Base-by-base conservation (phyloP, 2,113 vertebrate species). In the Hucho hucho region DNA sequence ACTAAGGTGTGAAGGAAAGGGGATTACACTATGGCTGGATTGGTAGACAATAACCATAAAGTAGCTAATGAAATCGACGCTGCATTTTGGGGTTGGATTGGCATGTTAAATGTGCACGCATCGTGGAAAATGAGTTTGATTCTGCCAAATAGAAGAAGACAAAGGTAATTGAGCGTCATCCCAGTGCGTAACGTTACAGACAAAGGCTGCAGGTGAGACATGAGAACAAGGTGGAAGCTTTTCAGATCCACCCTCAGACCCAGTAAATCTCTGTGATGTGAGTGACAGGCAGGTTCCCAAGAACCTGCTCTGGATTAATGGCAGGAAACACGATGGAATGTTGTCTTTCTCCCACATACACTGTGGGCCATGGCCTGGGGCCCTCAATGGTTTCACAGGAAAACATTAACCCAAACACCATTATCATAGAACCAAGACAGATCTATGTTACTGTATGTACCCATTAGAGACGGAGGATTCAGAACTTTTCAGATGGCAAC, bases 321-420 rank as follows among this genome's bases (percentile, higher is more conserved):
- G 64, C 22, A 65, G 64, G 64, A 65, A 28, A 26, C 64, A 24
- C n/a, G 24, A 25, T 65, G 64, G 64, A 65, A 65, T 65, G 64
- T 65, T 65, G 64, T 65, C 64, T 65, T 65, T 65, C 64, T 65
- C 25, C 24, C 25, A 65, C 64, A 29, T 65, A 29, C 9, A n/a
- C 59, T 63, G 22, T 65, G 9, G 64, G 25, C 24, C 14, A 16
- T 26, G 22, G 64, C 64, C 64, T 65, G 64, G 64, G 64, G 64
- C 29, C 32, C 66, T 43, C 59, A 22, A 9, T 25, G 59, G 6
- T 63, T 53, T 53, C 49, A 53, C 16, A 63, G 20, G 59, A 25
- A 63, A 43, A 68, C 66, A 18, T 2, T 1, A 68, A 24, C 66
- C 66, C 13, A 12, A 66, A 66, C 64, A 7, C 64, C 14, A 28